Percentiles rank a stretch among this genome's conserved stretches.
Evolutionary conservation across 2,888 invertebrate species (phyloP).

Genomic region (Mongoloraphidia duomilia): DNA sequence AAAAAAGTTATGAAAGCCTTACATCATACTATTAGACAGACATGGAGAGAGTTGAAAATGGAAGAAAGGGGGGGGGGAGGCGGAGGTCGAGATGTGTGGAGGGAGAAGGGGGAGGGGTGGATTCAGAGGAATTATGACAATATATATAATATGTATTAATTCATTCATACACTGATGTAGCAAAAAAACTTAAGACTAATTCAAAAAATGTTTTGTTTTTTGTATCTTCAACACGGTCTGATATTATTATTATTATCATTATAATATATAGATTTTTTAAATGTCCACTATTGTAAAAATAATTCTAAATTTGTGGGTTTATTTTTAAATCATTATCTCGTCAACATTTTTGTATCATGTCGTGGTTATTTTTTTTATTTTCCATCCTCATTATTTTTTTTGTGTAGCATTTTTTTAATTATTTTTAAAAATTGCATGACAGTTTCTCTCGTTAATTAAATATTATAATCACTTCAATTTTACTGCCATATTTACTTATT

Average conservation of each 20-base stretch:
- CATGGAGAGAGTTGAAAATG: no score
- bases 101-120: no score
- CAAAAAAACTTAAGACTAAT: constrained; percentile 4
- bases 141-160: not conserved
- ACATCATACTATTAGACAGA: no score
- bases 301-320: constrained; percentile 7
- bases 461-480: constrained; percentile 5
- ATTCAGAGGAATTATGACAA: no score
- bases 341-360: not conserved
- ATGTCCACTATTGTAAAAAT: constrained; percentile 8
- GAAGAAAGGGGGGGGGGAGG: no score
- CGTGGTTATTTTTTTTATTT: not conserved
- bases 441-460: not conserved
- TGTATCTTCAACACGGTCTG: not conserved
- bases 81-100: no score
- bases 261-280: not conserved
- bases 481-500: not conserved
- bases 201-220: constrained; percentile 2
- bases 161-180: constrained; percentile 4
- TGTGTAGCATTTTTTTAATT: no score
- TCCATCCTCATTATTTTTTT: not conserved
- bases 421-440: constrained; percentile 2
- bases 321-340: not conserved
- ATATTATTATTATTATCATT: not conserved
- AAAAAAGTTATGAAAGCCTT: no score